These are phyloP conservation scores for Nematolebias whitei DNA, from an alignment of 2,113 vertebrate species.

Conservation along the genomic window DNA sequence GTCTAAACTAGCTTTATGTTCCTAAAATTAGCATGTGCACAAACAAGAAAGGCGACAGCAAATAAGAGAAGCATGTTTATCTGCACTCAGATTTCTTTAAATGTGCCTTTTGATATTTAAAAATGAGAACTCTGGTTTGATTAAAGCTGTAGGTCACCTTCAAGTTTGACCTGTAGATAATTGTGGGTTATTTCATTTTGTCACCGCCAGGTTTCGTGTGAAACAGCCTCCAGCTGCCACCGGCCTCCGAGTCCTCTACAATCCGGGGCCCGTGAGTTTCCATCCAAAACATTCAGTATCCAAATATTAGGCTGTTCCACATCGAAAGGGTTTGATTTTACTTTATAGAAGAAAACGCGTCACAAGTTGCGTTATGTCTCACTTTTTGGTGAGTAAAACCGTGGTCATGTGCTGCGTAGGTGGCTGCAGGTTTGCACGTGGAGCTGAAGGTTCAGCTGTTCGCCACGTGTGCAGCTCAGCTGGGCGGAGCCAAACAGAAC, in stretches of 20 bases:
- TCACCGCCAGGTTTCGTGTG: conserved; percentile 83
- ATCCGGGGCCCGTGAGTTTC: conserved; percentile 85
- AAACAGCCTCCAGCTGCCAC: conserved; percentile 85
- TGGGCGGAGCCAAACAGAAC: conserved; percentile 46
- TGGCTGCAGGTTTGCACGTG: conserved; percentile 86
- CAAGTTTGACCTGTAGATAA: conserved; percentile 15
- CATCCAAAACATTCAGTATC: neutral
- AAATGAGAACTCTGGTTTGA: too few species aligned
- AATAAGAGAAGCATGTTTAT: conserved; percentile 10
- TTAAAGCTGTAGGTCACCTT: too few species aligned
- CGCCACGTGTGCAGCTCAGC: conserved; percentile 77
- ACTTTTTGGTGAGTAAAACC: neutral
- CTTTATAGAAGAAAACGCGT: neutral
- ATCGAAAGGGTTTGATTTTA: neutral
- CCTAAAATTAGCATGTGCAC: too few species aligned
- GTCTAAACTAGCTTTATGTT: conserved; percentile 40
- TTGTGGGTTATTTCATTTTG: conserved; percentile 23
- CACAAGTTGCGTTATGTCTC: neutral
- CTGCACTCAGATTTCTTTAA: neutral
- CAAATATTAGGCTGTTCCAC: too few species aligned
- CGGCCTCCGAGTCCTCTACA: conserved; percentile 85
- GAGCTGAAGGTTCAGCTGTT: conserved; percentile 85
- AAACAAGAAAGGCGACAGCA: too few species aligned
- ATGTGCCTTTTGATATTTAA: too few species aligned
- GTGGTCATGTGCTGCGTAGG: conserved; percentile 68